phyloP scores from a whole-genome alignment of 2,888 invertebrate genomes.

The Notodonta ziczac region DNA sequence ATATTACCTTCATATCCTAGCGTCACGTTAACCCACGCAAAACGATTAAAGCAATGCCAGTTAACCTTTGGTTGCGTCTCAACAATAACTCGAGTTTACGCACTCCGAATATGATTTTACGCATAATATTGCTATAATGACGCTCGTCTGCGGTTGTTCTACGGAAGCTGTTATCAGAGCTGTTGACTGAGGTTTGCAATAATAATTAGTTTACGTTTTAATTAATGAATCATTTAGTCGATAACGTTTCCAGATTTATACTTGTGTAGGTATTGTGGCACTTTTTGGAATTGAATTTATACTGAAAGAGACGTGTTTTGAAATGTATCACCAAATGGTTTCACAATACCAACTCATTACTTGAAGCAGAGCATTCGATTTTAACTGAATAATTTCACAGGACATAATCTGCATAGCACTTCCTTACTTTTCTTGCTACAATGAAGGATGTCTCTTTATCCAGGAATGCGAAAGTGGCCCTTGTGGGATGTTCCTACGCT shows the following conservation, averaged over 20 bases:
- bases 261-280: not conserved
- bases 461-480: conserved; percentile 69
- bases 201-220: not conserved
- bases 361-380: too few relatives aligned
- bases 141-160: not conserved
- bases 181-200: conserved; percentile 2
- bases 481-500: conserved; percentile 86
- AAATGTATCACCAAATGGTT: too few relatives aligned
- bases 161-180: not conserved
- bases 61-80: not conserved
- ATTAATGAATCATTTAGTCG: not conserved
- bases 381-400: too few relatives aligned
- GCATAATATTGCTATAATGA: not conserved
- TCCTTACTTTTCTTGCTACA: too few relatives aligned
- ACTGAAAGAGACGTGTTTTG: too few relatives aligned
- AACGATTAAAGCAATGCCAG: not conserved
- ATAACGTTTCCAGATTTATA: not conserved
- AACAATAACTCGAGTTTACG: not conserved
- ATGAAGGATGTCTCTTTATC: not conserved
- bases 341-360: too few relatives aligned
- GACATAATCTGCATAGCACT: too few relatives aligned
- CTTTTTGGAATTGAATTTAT: too few relatives aligned
- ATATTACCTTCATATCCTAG: too few relatives aligned
- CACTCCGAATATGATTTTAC: not conserved
- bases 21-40: too few relatives aligned